Percentiles rank a stretch among this genome's conserved stretches.
These are phyloP conservation scores for Slavum lentiscoides DNA, from an alignment of 2,888 invertebrate species.

Conservation along the genomic window DNA sequence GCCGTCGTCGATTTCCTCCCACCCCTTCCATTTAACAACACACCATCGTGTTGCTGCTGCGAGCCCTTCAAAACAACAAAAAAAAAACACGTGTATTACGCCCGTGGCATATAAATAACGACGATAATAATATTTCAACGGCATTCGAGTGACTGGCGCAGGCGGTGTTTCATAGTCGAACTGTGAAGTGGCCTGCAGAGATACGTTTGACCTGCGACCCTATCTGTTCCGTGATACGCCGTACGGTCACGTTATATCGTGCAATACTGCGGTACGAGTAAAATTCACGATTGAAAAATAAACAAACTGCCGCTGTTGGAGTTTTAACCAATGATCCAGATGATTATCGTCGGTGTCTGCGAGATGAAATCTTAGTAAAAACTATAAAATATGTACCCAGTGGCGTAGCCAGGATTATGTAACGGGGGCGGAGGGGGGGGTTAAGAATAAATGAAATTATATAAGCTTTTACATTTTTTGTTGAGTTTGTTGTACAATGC, in stretches of 20 bases:
- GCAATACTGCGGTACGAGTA: background rate
- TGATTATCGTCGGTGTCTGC: too few relatives aligned
- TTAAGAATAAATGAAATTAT: too few relatives aligned
- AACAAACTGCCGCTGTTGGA: background rate
- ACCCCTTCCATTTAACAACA: background rate
- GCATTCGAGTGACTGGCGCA: background rate
- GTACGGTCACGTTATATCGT: slow-evolving; percentile 42
- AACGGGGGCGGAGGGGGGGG: too few relatives aligned
- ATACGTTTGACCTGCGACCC: slow-evolving; percentile 35
- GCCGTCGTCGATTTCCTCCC: too few relatives aligned
- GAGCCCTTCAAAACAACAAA: background rate
- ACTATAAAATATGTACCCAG: too few relatives aligned
- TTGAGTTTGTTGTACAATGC: too few relatives aligned
- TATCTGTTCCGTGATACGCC: slow-evolving; percentile 20
- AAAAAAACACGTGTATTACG: too few relatives aligned
- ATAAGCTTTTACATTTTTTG: too few relatives aligned
- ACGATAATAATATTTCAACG: slow-evolving; percentile 8
- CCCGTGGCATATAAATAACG: background rate
- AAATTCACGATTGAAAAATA: slow-evolving; percentile 26
- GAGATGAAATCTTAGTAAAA: too few relatives aligned
- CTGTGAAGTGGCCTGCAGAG: slow-evolving; percentile 18
- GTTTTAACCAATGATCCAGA: too few relatives aligned
- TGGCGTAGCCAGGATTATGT: too few relatives aligned
- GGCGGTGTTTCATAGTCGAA: background rate
- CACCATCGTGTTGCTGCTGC: background rate